phyloP scores from a whole-genome alignment of 2,113 vertebrate genomes.

The Pogona vitticeps region DNA sequence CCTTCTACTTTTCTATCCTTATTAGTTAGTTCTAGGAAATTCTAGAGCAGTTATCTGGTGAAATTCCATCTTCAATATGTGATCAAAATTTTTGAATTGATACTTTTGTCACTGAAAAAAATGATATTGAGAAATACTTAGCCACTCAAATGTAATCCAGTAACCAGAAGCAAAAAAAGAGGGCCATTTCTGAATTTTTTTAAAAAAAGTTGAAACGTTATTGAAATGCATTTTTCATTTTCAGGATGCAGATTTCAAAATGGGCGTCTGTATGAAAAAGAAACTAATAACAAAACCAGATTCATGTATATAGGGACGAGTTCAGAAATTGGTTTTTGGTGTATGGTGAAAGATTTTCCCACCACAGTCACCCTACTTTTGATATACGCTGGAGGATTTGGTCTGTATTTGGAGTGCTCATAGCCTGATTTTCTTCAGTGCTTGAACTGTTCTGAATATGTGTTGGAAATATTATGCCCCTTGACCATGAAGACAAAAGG shows the following conservation, averaged over 20 bases:
- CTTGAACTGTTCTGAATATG: neutral
- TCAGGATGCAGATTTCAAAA: neutral
- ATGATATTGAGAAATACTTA: neutral
- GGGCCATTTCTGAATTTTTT: neutral
- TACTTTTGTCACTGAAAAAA: neutral
- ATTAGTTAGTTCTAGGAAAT: neutral
- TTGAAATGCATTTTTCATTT: neutral
- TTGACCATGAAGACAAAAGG: neutral
- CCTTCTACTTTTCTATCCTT: slow-evolving; percentile 1
- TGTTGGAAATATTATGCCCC: too few species aligned
- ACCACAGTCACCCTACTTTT: neutral
- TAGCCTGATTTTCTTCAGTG: too few species aligned
- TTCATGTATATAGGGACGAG: neutral
- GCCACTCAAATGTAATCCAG: neutral
- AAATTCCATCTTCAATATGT: neutral
- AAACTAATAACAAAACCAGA: neutral
- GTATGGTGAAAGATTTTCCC: too few species aligned
- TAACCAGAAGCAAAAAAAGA: neutral
- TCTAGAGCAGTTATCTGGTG: neutral
- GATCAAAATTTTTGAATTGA: neutral
- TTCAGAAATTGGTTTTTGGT: neutral
- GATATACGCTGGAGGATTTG: neutral
- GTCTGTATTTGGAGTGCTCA: neutral
- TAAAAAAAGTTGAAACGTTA: neutral
- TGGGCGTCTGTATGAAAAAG: neutral